These are phyloP conservation scores for Paramormyrops hopkinsi DNA, from an alignment of 2,797 vertebrate genomes.

Conservation along the genomic window DNA sequence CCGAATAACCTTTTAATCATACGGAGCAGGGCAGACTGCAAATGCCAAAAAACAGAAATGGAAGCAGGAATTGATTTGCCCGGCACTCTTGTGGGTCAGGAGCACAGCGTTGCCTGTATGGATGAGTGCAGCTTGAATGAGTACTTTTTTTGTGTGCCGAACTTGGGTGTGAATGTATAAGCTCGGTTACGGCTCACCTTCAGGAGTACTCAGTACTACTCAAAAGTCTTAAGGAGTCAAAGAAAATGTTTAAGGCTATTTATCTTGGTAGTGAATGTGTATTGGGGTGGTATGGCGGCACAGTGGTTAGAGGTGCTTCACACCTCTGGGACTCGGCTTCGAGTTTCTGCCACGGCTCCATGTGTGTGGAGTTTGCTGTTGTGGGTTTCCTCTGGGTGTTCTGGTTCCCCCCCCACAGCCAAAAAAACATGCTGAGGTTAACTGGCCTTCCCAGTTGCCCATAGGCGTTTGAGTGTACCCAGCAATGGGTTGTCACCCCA, in stretches of 20 bases:
- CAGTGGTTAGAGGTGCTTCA: neutral
- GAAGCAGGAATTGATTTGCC: conserved; percentile 4
- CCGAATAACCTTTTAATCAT: conserved; percentile 16
- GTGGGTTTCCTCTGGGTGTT: neutral
- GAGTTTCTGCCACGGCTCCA: neutral
- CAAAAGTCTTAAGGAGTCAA: neutral
- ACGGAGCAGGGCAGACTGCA: neutral
- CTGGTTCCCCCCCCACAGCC: neutral
- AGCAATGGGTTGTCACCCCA: neutral
- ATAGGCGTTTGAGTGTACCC: neutral
- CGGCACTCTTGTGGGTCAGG: neutral
- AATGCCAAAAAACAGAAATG: conserved; percentile 23
- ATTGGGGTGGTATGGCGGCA: neutral
- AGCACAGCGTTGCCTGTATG: neutral
- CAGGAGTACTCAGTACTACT: neutral
- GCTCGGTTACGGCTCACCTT: neutral
- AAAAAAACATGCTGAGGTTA: neutral
- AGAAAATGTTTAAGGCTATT: neutral
- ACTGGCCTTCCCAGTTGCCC: neutral
- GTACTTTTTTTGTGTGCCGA: neutral
- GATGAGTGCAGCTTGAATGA: neutral
- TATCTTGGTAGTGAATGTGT: neutral
- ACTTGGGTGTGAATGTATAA: neutral
- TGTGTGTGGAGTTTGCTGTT: neutral
- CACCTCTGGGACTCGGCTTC: neutral